Percentiles rank a stretch among this genome's conserved stretches.
These are phyloP conservation scores for Drosophila neutralis DNA, from an alignment of 2,888 invertebrate species.

Conservation along the genomic window DNA sequence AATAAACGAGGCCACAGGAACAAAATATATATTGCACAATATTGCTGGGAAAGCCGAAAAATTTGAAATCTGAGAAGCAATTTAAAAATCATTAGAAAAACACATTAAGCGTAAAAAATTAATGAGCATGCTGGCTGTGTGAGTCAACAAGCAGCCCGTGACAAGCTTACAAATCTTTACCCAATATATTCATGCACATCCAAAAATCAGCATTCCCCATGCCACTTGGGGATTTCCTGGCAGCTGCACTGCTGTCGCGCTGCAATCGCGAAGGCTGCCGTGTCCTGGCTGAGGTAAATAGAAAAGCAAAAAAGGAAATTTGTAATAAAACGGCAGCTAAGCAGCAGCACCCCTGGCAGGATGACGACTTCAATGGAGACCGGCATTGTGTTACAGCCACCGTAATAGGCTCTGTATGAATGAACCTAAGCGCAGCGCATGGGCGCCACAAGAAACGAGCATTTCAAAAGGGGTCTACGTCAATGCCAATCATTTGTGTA, in stretches of 20 bases:
- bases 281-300: slow-evolving; percentile 16
- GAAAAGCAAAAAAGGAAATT: slow-evolving; percentile 38
- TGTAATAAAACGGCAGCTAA: slow-evolving; percentile 55
- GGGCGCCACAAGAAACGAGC: slow-evolving; percentile 11
- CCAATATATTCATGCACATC: slow-evolving; percentile 23
- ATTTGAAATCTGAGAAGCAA: slow-evolving; percentile 75
- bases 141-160: slow-evolving; percentile 60
- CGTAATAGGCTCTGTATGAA: slow-evolving; percentile 56
- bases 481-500: not conserved
- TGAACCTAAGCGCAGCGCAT: slow-evolving; percentile 12
- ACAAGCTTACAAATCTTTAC: slow-evolving; percentile 10
- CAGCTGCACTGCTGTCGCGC: slow-evolving; percentile 27
- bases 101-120: slow-evolving; percentile 81
- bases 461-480: not conserved
- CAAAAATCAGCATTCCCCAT: not conserved
- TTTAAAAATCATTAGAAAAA: slow-evolving; percentile 77
- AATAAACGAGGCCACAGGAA: slow-evolving; percentile 10
- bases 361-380: slow-evolving; percentile 66
- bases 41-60: slow-evolving; percentile 23
- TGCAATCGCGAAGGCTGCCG: slow-evolving; percentile 30
- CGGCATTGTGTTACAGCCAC: slow-evolving; percentile 60
- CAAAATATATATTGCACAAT: slow-evolving; percentile 19
- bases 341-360: slow-evolving; percentile 40
- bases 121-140: slow-evolving; percentile 69
- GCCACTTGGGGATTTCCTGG: slow-evolving; percentile 11